A percentile compares a stretch with the other conserved stretches of the same genome.
Conservation (phyloP, 1,140 invertebrate genomes). For the Halictus rubicundus region DNA sequence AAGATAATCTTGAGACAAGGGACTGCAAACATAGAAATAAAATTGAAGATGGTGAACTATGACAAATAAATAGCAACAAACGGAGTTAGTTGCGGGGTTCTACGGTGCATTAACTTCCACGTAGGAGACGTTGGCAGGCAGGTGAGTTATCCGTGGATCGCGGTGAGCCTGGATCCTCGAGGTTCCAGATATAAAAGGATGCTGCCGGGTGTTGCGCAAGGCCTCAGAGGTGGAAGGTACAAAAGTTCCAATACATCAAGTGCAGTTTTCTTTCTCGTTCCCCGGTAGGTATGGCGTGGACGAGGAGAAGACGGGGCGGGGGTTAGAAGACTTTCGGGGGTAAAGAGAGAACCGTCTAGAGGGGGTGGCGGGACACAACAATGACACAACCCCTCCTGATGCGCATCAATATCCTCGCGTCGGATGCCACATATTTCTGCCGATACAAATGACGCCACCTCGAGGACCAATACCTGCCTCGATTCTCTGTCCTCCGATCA, state of each 20-base stretch:
- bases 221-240: constrained; percentile 51
- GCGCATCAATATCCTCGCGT: constrained; percentile 67
- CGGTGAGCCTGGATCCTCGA: constrained; percentile 44
- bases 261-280: constrained; percentile 61
- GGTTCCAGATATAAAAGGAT: constrained; percentile 61
- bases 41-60: too few species aligned
- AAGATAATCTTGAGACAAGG: too few species aligned
- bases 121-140: constrained; percentile 35
- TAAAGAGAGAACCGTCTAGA: constrained; percentile 29
- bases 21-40: too few species aligned
- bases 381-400: constrained; percentile 62
- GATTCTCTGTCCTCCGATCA: constrained; percentile 49
- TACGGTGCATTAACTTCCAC: constrained; percentile 39
- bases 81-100: too few species aligned
- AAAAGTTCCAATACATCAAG: constrained; percentile 71
- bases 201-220: constrained; percentile 66
- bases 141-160: constrained; percentile 61
- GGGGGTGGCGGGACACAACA: constrained; percentile 60
- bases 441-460: constrained; percentile 68
- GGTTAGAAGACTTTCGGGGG: constrained; percentile 2
- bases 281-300: constrained; percentile 3
- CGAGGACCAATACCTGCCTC: constrained; percentile 62
- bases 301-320: too few species aligned
- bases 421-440: constrained; percentile 65
- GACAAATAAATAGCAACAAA: too few species aligned